Evolutionary conservation across 2,113 vertebrate species (phyloP), one percentile per base, ranked within the genome.

Genomic region (Mellivora capensis): DNA sequence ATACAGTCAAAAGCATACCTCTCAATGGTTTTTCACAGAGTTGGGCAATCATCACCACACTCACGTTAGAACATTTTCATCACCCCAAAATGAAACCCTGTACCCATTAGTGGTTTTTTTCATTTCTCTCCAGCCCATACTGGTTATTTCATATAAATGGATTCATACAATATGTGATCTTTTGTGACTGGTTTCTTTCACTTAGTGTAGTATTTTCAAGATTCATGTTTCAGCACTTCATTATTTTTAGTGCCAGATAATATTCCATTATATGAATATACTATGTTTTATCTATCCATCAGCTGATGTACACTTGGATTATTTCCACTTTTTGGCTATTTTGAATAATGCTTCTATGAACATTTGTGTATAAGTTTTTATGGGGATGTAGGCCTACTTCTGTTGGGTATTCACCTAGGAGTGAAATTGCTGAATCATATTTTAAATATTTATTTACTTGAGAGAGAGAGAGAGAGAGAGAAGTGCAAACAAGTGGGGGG

Each of bases 271-370:
- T 83, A 52, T 54, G 15, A 91, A 42, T 77, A 69, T 61, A 39
- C 57, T 6, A 4, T 44, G 25, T 67, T 82, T 93, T 80, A 80
- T 64, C 62, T 85, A 80, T 64, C 72, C 34, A 72, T 85, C 17
- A 59, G 57, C n/a, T 11, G 11, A 67, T 64, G 21, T 25, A 6
- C 7, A 76, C 81, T 82, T 91, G 23, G 7, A 2, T 69, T 76
- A 4, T 49, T 87, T 86, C 10, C 3, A 77, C 12, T 77, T 59
- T 85, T 8, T 37, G 54, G 49, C 4, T 39, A 67, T 86, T 95
- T 95, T 95, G n/a, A 80, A 81, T 61, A 86, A 86, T 81, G 72
- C 62, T 90, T 76, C 87, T 76, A 3, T 67, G 62, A 90, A 42
- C 13, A 29, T 57, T 62, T 69, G 17, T 92, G 4, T 83, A 27